Base-by-base conservation (phyloP, 2,888 invertebrate genomes). In the Thyatira batis region DNA sequence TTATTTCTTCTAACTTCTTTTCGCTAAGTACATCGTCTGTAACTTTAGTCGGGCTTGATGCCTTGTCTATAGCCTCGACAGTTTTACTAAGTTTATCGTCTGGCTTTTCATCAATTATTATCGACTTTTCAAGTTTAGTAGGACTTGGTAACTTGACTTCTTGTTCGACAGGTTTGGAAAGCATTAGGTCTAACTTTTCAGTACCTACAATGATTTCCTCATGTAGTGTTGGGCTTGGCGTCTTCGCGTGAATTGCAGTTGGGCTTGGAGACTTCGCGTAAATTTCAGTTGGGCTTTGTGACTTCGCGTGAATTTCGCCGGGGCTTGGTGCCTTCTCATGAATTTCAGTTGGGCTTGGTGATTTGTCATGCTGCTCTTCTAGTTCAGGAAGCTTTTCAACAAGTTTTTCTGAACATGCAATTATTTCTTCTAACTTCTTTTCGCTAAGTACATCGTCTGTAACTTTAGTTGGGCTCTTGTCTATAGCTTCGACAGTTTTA, bases 91-190 rank as follows among this genome's bases (percentile, higher is more conserved):
- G 33, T 52, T 53, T 5, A 51, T 48, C n/a, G n/a, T 58, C 59
- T 45, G 46, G 52, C 30, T 49, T 33, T 33, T 59, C 59, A 56
- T 45, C 57, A 1, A 46, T 51, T 57, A 51, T 61, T 8, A 61
- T 58, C 49, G 49, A 60, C 53, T 44, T 21, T 13, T 50, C 23
- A 10, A 5, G 1, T 11, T 51, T 50, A n/a, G 27, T 13, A 4
- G 30, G 51, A 20, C 55, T 58, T 0, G 50, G 46, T 9, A 6
- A 17, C 1, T 10, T 25, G 50, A n/a, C n/a, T n/a, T n/a, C n/a
- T n/a, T n/a, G n/a, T n/a, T n/a, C n/a, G n/a, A n/a, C n/a, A n/a
- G n/a, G n/a, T n/a, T n/a, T n/a, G n/a, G n/a, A n/a, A n/a, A n/a
- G n/a, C n/a, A n/a, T n/a, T n/a, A n/a, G n/a, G n/a, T n/a, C n/a